Evolutionary conservation across 2,888 invertebrate species (phyloP), one percentile per base, ranked within the genome.

Genomic region (Galerucella pusilla): DNA sequence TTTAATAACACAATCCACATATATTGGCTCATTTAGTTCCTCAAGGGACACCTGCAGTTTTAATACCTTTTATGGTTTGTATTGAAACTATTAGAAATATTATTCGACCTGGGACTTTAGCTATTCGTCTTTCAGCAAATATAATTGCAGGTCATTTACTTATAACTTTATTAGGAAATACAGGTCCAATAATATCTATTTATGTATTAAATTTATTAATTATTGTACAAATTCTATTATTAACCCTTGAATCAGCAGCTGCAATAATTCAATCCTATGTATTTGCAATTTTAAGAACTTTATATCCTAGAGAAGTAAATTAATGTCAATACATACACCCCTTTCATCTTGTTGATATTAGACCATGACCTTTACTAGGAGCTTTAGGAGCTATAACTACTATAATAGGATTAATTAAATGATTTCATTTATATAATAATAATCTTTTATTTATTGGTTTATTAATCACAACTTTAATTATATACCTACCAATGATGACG

Each of bases 31-130:
- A 93, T 84, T 87, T 94, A 89, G 91, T 93, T 0, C 93, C 94
- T 0, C 89, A 91, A 89, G 92, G 93, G 79, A 92, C 92, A 0
- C 93, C 93, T 0, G 76, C 82, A 7, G 82, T 90, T 81, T 82
- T 94, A 83, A 93, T 93, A 88, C 92, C 92, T 45, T 93, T 94
- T 89, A 92, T 94, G 90, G 93, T 94, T 9, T 85, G 92, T 87
- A 93, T 93, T 90, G 93, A 94, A 92, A 90, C 91, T 54, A 91
- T 93, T 88, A 94, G 46, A 46, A 46, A 46, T 11, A 2, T 46
- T 2, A 46, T 46, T 46, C 46, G 46, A 0, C 46, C 46, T 12
- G 46, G 46, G 11, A 46, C 46, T 46, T 46, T 46, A 46, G 46
- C 46, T 12, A 46, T 46, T 11, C 46, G 46, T 46, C 11, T 46